phyloP scores from a whole-genome alignment of 2,888 invertebrate species.

The Sthenelais limicola region DNA sequence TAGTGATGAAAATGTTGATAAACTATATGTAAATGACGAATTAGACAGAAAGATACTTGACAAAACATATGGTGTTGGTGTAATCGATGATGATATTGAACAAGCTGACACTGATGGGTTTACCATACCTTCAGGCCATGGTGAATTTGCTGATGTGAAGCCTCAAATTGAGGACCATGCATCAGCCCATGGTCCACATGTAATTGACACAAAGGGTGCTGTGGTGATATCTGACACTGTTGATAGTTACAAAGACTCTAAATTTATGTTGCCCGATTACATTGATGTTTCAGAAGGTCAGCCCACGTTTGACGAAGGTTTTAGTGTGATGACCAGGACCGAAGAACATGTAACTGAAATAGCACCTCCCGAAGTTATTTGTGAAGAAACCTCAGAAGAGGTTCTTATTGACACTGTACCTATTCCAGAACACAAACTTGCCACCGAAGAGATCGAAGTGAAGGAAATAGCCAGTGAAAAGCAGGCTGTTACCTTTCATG shows the following conservation, averaged over 20 bases:
- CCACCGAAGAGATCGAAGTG: conserved; percentile 14
- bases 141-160: too few relatives aligned
- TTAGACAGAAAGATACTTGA: too few relatives aligned
- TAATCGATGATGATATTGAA: too few relatives aligned
- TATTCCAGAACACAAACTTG: background rate
- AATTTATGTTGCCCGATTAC: conserved; percentile 34
- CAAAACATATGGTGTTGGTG: too few relatives aligned
- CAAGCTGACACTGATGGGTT: too few relatives aligned
- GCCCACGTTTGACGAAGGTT: conserved; percentile 10
- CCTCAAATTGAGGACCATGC: too few relatives aligned
- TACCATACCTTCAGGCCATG: too few relatives aligned
- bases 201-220: conserved; percentile 29
- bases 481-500: conserved; percentile 11
- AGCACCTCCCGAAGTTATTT: conserved; percentile 10
- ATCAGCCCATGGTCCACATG: too few relatives aligned
- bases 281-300: conserved; percentile 42
- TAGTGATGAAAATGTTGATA: conserved; percentile 41
- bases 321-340: conserved; percentile 27
- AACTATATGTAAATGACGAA: conserved; percentile 37
- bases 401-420: conserved; percentile 24
- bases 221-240: conserved; percentile 26
- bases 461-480: background rate
- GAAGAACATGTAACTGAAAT: background rate
- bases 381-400: conserved; percentile 42
- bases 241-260: conserved; percentile 1